Conservation (phyloP, 2,113 vertebrate genomes). For the Calyptomena viridis region DNA sequence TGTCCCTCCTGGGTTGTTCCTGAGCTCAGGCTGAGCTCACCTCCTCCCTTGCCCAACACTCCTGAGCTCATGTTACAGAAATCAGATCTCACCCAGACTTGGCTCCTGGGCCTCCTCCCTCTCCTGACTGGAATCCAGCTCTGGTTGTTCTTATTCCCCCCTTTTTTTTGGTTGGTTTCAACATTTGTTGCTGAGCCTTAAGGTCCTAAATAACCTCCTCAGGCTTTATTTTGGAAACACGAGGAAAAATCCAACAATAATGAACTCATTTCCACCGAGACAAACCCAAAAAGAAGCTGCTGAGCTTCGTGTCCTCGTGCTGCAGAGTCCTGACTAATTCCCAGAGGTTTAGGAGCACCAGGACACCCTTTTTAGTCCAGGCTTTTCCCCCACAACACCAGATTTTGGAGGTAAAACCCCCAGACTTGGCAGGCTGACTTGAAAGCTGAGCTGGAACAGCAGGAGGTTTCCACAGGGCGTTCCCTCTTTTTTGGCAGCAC, state of each 20-base stretch:
- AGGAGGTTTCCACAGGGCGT: not conserved
- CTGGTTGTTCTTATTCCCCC: not conserved
- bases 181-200: no score
- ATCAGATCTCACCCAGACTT: no score
- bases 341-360: not conserved
- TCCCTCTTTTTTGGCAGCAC: not conserved
- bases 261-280: not conserved
- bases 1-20: no score
- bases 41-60: not conserved
- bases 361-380: not conserved
- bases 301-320: not conserved
- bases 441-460: not conserved
- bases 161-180: not conserved
- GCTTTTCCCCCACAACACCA: not conserved
- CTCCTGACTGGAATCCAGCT: not conserved
- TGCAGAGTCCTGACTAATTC: not conserved
- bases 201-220: no score
- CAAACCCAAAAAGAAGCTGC: not conserved
- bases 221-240: no score
- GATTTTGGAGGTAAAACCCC: rapidly evolving
- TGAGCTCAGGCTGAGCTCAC: not conserved
- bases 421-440: not conserved
- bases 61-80: no score
- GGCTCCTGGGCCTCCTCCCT: not conserved
- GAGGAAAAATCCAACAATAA: not conserved